Evolutionary conservation across 1,140 invertebrate species (phyloP).

Genomic region (Bombus vancouverensis): DNA sequence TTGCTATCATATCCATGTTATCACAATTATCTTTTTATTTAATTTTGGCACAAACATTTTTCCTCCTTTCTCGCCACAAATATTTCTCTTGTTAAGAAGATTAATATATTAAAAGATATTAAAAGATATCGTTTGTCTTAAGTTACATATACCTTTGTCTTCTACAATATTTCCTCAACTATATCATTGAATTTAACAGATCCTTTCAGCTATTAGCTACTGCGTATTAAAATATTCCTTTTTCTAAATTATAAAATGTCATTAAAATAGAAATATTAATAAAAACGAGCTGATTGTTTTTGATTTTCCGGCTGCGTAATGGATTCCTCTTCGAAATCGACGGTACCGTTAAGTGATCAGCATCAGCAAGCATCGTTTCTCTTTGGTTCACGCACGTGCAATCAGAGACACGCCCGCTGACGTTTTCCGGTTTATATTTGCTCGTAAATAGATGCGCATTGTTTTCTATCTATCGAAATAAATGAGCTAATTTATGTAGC

Average conservation of each 20-base stretch:
- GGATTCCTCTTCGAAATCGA: conserved; percentile 15
- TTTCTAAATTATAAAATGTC: not conserved
- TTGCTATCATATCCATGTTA: not conserved
- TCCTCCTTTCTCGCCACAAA: not conserved
- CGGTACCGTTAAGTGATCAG: conserved; percentile 49
- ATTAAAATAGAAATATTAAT: not conserved
- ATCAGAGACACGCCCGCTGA: conserved; percentile 23
- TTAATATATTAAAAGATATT: not conserved
- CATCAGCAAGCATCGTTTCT: conserved; percentile 34
- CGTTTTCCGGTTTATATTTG: not conserved
- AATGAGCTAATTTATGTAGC: too few species aligned
- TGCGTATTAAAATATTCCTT: too few species aligned
- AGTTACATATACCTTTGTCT: not conserved
- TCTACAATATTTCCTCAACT: not conserved
- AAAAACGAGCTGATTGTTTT: not conserved
- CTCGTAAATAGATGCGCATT: conserved; percentile 15
- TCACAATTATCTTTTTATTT: not conserved
- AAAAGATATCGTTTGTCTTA: not conserved
- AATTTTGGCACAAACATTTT: not conserved
- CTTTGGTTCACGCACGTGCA: conserved; percentile 44
- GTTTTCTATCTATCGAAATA: not conserved
- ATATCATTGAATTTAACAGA: not conserved
- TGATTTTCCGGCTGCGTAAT: not conserved
- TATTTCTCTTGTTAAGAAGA: not conserved
- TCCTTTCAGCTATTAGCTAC: too few species aligned